A percentile compares a stretch with the other conserved stretches of the same genome.
phyloP scores from a whole-genome alignment of 2,888 invertebrate species.

The Panopea generosa region DNA sequence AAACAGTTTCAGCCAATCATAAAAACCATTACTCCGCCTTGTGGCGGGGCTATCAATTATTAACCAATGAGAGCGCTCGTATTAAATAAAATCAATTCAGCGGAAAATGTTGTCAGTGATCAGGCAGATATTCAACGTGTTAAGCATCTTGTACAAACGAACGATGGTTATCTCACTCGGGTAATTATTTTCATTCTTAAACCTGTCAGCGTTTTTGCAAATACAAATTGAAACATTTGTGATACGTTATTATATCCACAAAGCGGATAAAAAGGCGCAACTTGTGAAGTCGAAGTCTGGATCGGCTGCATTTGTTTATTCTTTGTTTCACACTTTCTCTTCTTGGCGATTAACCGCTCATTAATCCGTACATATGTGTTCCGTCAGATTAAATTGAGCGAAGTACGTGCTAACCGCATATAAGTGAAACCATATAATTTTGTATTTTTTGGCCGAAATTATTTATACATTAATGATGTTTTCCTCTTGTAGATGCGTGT shows the following conservation, averaged over 20 bases:
- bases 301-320: conserved; percentile 46
- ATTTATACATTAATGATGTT: too few relatives aligned
- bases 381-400: conserved; percentile 11
- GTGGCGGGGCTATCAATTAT: neutral
- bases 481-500: too few relatives aligned
- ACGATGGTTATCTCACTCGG: conserved; percentile 57
- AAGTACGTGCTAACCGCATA: neutral
- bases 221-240: conserved; percentile 62
- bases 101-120: conserved; percentile 41
- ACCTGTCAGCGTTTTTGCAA: conserved; percentile 34
- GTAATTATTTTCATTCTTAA: conserved; percentile 63
- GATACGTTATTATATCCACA: conserved; percentile 44
- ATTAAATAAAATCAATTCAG: conserved; percentile 34
- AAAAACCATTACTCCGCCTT: conserved; percentile 7
- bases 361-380: conserved; percentile 39
- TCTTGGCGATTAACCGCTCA: conserved; percentile 29
- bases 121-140: conserved; percentile 45
- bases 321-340: conserved; percentile 31
- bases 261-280: conserved; percentile 43
- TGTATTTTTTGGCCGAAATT: too few relatives aligned
- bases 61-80: conserved; percentile 15
- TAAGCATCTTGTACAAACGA: conserved; percentile 48
- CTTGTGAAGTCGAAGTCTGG: conserved; percentile 40
- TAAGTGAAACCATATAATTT: conserved; percentile 4
- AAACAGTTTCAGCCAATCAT: conserved; percentile 23